Conservation (phyloP, 2,888 invertebrate genomes). For the Rhogogaster chlorosoma region DNA sequence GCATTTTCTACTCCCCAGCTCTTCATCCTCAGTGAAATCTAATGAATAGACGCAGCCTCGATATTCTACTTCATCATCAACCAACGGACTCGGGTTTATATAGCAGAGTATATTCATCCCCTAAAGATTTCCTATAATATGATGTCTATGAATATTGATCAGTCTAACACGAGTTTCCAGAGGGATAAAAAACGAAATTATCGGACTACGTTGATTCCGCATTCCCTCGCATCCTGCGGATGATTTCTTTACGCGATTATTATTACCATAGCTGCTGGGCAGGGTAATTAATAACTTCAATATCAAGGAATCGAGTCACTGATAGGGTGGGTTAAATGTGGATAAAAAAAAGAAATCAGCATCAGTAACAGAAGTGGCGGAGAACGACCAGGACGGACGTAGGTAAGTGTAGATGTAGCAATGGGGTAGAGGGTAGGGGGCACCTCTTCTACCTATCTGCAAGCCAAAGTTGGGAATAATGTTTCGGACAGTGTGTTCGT, state of each 20-base stretch:
- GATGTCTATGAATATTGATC: slow-evolving; percentile 2
- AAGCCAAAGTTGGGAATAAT: slow-evolving; percentile 75
- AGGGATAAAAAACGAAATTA: neutral
- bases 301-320: slow-evolving; percentile 51
- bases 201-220: neutral
- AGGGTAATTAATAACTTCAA: slow-evolving; percentile 67
- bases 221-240: neutral
- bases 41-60: neutral
- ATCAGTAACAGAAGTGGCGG: neutral
- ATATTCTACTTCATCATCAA: slow-evolving; percentile 22
- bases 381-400: neutral
- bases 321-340: neutral
- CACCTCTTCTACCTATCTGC: slow-evolving; percentile 37
- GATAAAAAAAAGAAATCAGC: neutral
- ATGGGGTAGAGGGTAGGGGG: neutral
- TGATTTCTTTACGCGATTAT: neutral
- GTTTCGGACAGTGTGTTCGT: slow-evolving; percentile 76
- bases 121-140: neutral
- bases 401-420: slow-evolving; percentile 14
- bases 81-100: neutral
- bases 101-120: neutral
- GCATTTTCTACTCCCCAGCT: neutral
- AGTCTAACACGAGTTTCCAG: neutral
- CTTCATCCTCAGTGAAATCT: slow-evolving; percentile 9
- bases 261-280: neutral